These are phyloP conservation scores for Hartigia nigra DNA, from an alignment of 2,888 invertebrate species.

Conservation along the genomic window DNA sequence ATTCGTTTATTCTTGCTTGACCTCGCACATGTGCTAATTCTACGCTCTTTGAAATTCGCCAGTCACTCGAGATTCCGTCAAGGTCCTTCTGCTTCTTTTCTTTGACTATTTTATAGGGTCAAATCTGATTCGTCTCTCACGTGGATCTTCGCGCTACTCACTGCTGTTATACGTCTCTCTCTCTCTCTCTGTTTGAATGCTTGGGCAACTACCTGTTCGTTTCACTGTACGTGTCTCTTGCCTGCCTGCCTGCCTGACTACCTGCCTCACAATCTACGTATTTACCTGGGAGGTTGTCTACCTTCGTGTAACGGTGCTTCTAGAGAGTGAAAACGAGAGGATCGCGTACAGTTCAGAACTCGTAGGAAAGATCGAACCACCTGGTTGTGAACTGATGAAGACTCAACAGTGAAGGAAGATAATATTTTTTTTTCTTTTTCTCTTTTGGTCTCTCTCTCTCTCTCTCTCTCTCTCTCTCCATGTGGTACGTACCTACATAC, in stretches of 20 bases:
- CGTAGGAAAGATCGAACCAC: neutral
- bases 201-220: neutral
- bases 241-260: too few species aligned
- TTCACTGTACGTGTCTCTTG: neutral
- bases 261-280: too few species aligned
- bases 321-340: neutral
- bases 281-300: too few species aligned
- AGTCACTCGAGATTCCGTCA: neutral
- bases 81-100: neutral
- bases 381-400: neutral
- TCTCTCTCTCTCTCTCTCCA: slow-evolving; percentile 9
- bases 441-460: slow-evolving; percentile 12
- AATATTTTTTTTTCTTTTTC: neutral
- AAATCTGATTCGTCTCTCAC: neutral
- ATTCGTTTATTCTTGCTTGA: neutral
- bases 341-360: neutral
- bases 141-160: slow-evolving; percentile 12
- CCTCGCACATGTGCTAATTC: neutral
- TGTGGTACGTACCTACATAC: neutral
- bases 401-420: neutral
- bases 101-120: neutral
- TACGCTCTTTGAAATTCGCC: neutral
- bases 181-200: too few species aligned
- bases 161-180: neutral
- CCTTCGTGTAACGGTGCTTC: neutral